Percentiles rank a stretch among this genome's conserved stretches.
phyloP scores from a whole-genome alignment of 2,113 vertebrate genomes.

The Pygathrix nemaeus region DNA sequence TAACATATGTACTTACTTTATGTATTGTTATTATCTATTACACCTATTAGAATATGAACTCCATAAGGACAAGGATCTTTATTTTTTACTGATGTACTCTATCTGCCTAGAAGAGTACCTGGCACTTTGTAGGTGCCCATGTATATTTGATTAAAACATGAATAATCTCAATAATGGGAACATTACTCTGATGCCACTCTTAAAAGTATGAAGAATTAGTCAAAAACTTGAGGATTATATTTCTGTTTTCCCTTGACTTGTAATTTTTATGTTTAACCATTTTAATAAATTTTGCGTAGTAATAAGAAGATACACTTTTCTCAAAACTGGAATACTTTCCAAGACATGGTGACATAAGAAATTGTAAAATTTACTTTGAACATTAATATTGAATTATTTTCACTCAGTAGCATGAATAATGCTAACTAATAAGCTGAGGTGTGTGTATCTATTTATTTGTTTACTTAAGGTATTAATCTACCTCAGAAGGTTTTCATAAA shows the following conservation, averaged over 20 bases:
- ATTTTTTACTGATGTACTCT: neutral
- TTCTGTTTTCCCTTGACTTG: neutral
- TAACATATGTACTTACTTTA: neutral
- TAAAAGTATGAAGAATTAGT: neutral
- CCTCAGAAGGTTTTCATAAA: slow-evolving; percentile 81
- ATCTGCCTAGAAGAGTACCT: neutral
- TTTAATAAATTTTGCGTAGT: neutral
- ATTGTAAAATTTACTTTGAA: slow-evolving; percentile 8
- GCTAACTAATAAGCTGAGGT: neutral
- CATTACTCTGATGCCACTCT: neutral
- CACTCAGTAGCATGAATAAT: neutral
- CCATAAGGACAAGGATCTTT: neutral
- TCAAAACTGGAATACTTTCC: neutral
- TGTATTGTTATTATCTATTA: neutral
- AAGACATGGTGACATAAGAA: neutral
- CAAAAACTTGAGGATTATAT: neutral
- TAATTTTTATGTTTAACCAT: neutral
- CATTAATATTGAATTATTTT: neutral
- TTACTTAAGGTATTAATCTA: slow-evolving; percentile 84
- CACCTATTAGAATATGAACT: neutral
- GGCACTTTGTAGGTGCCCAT: neutral
- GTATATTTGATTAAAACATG: neutral
- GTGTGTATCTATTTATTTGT: neutral
- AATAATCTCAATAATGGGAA: neutral
- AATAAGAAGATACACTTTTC: neutral